Conservation (phyloP, 23 tunicate genomes). For the Halocynthia aurantium region DNA sequence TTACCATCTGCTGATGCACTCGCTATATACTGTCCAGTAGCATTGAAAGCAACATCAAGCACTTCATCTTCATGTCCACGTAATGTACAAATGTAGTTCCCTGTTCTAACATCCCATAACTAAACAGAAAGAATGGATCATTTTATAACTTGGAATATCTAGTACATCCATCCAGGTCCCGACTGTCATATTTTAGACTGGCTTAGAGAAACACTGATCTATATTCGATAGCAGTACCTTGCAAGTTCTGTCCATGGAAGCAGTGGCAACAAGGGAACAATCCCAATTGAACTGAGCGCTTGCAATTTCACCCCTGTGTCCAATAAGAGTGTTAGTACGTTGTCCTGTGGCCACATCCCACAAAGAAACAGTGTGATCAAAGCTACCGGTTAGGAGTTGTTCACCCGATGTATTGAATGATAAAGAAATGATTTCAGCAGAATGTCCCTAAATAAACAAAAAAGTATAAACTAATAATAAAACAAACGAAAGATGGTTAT, state of each 20-base stretch:
- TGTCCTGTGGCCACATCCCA: slow-evolving; percentile 80
- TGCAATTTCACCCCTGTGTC: slow-evolving; percentile 93
- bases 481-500: background rate
- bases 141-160: no score
- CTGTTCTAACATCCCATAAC: slow-evolving; percentile 92
- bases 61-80: slow-evolving; percentile 95
- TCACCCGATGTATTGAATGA: slow-evolving; percentile 82
- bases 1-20: slow-evolving; percentile 93
- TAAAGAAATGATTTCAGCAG: slow-evolving; percentile 93
- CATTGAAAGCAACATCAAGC: slow-evolving; percentile 88
- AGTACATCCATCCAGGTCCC: no score
- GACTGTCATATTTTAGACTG: no score
- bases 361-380: slow-evolving; percentile 87
- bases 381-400: slow-evolving; percentile 86
- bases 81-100: slow-evolving; percentile 74
- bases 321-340: slow-evolving; percentile 71
- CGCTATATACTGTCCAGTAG: slow-evolving; percentile 66
- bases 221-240: slow-evolving; percentile 31
- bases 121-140: background rate
- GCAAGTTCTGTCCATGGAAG: slow-evolving; percentile 93
- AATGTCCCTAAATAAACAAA: slow-evolving; percentile 55
- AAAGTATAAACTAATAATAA: background rate
- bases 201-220: no score
- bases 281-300: slow-evolving; percentile 94
- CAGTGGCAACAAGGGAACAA: slow-evolving; percentile 82